Evolutionary conservation across 2,113 vertebrate species (phyloP).

Genomic region (Labrus mixtus): DNA sequence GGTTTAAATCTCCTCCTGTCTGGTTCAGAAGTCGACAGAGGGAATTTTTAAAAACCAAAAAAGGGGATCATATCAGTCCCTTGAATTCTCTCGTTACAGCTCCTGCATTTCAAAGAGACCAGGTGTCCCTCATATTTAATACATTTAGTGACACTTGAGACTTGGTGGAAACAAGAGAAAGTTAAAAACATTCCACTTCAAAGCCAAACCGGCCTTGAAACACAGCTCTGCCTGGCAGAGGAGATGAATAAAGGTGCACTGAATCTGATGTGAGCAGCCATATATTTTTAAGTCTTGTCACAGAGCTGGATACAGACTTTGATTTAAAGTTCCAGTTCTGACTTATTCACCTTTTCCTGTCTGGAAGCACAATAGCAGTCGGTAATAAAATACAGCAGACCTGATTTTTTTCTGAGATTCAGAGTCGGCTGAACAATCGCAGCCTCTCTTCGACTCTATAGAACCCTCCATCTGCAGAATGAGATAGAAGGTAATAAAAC

Average conservation of each 20-base stretch:
- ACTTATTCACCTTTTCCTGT: constrained; percentile 22
- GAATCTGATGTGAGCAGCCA: neutral
- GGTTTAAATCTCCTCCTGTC: neutral
- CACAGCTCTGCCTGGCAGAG: neutral
- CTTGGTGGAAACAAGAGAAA: constrained; percentile 9
- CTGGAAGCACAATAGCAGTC: constrained; percentile 32
- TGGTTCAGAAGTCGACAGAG: neutral
- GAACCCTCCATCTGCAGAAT: constrained; percentile 23
- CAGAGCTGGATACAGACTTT: constrained; percentile 1
- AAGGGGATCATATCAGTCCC: neutral
- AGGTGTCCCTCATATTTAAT: constrained; percentile 33
- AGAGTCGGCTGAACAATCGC: constrained; percentile 36
- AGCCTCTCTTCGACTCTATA: constrained; percentile 19
- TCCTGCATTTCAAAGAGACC: neutral
- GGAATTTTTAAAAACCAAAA: constrained; percentile 13
- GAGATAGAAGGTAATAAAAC: constrained; percentile 16
- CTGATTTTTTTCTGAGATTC: constrained; percentile 41
- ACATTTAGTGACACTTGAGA: constrained; percentile 9
- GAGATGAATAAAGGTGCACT: constrained; percentile 9
- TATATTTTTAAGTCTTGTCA: constrained; percentile 5
- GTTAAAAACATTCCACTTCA: constrained; percentile 11
- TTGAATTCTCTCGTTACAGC: neutral
- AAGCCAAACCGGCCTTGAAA: neutral
- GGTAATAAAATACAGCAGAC: constrained; percentile 26
- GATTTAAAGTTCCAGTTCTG: constrained; percentile 25